Base-by-base conservation (phyloP, 2,888 invertebrate species). In the Aspidiotus destructor region DNA sequence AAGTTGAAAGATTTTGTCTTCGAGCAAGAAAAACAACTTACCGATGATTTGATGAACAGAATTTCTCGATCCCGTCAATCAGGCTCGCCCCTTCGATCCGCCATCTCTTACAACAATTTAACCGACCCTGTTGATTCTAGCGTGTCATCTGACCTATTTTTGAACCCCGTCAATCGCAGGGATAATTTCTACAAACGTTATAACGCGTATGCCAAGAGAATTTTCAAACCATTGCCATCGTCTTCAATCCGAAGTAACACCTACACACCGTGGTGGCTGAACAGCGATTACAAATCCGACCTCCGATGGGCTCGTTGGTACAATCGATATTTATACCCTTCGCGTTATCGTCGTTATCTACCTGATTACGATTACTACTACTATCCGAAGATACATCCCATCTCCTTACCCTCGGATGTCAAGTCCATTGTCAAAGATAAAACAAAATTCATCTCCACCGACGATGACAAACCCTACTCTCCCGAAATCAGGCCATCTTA, bases 121-220 rank as follows among this genome's bases (percentile, higher is more conserved):
- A 53, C 8, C 40, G 54, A 52, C 40, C 52, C n/a, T 13, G 28
- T 28, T 28, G 28, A 28, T 28, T 28, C 28, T 28, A 28, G 28
- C 28, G 41, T 3, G 15, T 53, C 54, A 40, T 5, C 7, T 28
- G 28, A 28, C 64, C 67, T 60, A 48, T 58, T 67, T 58, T 48
- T 67, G 16, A 67, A 60, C 44, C 67, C 67, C 7, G 60, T 67
- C 60, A 67, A 67, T 52, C 48, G 60, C 28, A 67, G 16, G 28
- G 67, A 67, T 60, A 67, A 67, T 60, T 67, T 67, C 48, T 67
- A 67, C 60, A 67, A 67, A 67, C 48, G 67, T 7, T 67, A 67
- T 48, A 67, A 67, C 48, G 57, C 67, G 10, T 67, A 60, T 11
- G 57, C 57, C 28, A 58, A 67, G 40, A 60, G 52, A 16, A 67